Percentiles rank a stretch among this genome's conserved stretches.
These are phyloP conservation scores for Xenentodon cancila DNA, from an alignment of 2,797 vertebrate genomes.

Conservation along the genomic window DNA sequence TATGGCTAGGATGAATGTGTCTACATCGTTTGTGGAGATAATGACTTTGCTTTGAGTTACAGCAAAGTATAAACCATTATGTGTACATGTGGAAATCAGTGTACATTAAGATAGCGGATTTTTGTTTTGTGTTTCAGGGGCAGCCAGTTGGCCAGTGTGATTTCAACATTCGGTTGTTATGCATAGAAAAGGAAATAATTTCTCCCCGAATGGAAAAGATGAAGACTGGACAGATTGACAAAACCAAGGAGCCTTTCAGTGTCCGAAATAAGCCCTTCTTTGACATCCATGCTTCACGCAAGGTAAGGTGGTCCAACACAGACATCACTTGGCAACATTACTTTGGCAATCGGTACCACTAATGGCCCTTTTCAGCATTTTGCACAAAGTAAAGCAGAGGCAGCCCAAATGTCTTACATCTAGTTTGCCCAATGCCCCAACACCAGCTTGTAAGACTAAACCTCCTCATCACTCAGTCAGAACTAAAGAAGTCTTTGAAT, in stretches of 20 bases:
- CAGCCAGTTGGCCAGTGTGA: slow-evolving; percentile 97
- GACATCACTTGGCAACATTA: neutral
- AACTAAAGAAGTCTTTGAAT: no score
- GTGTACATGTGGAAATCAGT: neutral
- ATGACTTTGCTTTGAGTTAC: no score
- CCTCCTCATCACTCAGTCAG: no score
- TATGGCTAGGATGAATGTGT: no score
- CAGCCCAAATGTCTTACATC: neutral
- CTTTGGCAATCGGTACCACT: slow-evolving; percentile 8
- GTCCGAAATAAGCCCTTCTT: slow-evolving; percentile 97
- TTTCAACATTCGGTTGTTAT: slow-evolving; percentile 91
- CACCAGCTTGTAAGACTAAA: no score
- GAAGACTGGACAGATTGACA: slow-evolving; percentile 95
- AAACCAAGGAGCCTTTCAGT: slow-evolving; percentile 94
- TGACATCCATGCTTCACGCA: slow-evolving; percentile 91
- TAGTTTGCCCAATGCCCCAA: no score
- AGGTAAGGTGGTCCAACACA: slow-evolving; percentile 80
- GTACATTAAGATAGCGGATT: neutral
- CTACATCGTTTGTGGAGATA: no score
- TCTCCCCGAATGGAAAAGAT: slow-evolving; percentile 94
- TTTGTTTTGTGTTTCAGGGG: slow-evolving; percentile 80
- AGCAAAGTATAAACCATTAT: no score
- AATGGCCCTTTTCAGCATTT: neutral
- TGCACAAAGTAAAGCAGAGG: slow-evolving; percentile 1
- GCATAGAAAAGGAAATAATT: slow-evolving; percentile 98